Conservation (phyloP, 2,113 vertebrate genomes). For the Fukomys damarensis region DNA sequence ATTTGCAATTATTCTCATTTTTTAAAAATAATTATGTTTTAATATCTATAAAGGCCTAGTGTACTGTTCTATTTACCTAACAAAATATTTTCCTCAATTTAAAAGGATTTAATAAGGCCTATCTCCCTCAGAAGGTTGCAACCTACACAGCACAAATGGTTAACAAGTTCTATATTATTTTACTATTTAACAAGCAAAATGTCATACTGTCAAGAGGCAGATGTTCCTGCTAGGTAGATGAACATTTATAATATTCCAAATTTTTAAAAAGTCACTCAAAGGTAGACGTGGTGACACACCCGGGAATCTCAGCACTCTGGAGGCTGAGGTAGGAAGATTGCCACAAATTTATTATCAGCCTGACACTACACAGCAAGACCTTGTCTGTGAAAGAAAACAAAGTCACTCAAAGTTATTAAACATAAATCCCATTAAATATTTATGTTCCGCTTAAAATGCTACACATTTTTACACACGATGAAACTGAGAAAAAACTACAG, state of each 20-base stretch:
- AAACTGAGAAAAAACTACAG: not conserved
- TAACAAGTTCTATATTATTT: slow-evolving; percentile 29
- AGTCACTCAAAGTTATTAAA: slow-evolving; percentile 1
- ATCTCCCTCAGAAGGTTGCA: slow-evolving; percentile 7
- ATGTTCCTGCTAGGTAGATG: not conserved
- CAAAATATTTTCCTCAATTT: not conserved
- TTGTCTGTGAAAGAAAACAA: not conserved
- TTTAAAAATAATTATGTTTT: not conserved
- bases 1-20: not conserved
- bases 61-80: not conserved
- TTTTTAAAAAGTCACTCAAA: not conserved
- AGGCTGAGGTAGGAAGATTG: not conserved
- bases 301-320: not conserved
- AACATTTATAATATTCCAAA: not conserved
- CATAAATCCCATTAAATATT: not conserved
- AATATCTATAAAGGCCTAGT: slow-evolving; percentile 37
- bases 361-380: not conserved
- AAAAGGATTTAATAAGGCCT: slow-evolving; percentile 5
- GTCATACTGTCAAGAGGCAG: not conserved
- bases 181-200: slow-evolving; percentile 34
- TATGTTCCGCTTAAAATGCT: not conserved
- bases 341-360: not conserved
- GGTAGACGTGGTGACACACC: not conserved
- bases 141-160: not conserved
- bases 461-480: not conserved